Evolutionary conservation across 2,113 vertebrate genomes (phyloP), one percentile per base, ranked within the genome.

Genomic region (Ranitomeya variabilis): DNA sequence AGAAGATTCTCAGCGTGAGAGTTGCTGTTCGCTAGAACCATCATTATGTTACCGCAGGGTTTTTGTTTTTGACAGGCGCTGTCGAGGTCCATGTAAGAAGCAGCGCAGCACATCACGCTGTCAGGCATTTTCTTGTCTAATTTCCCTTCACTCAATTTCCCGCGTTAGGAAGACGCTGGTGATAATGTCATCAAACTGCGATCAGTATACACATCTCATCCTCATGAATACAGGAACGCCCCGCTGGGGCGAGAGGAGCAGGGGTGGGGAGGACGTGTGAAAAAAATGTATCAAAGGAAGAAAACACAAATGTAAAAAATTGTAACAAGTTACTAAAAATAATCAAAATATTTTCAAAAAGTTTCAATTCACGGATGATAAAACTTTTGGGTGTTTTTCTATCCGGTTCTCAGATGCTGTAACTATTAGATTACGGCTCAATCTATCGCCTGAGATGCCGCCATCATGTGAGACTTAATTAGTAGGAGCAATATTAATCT

Each of bases 111-210:
- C 37, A 66, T 16, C 45, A 19, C 67, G 52, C 86, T 73, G 86
- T 51, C 66, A 82, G 62, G 67, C 54, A 55, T 73, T 37, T 57
- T 82, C 54, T 54, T 16, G 16, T 59, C 37, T 87, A 80, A 87
- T 87, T 71, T 80, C 78, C 6, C 52, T 31, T 81, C 79, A 82
- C 76, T 87, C 86, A 87, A 71, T 87, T 82, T 87, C 51, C 31
- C 19, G 59, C 59, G 14, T 82, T 55, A 82, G 26, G 19, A 62
- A 81, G 78, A 80, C 18, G 52, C 67, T 51, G 51, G 31, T 81
- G 60, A 87, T 60, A 87, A 81, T 73, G 78, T 64, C 31, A 45
- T 37, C 66, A 74, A 4, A 71, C 51, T 51, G 55, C 18, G 54
- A n/a, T 60, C 52, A 45, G 76, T 73, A 87, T 19, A 87, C 66